phyloP scores from a whole-genome alignment of 2,797 vertebrate species.

The Artibeus lituratus region DNA sequence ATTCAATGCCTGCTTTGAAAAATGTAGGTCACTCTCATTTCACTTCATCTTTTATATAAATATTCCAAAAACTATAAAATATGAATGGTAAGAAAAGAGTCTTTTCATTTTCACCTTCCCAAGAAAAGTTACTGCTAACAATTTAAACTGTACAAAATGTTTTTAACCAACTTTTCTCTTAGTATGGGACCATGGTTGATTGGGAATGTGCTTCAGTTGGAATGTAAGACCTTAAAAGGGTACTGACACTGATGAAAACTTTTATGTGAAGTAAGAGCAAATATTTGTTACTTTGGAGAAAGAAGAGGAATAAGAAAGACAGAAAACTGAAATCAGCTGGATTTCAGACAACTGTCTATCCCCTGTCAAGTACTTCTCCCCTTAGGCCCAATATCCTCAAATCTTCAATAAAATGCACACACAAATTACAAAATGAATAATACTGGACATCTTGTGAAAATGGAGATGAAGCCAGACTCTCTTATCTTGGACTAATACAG shows the following conservation, averaged over 20 bases:
- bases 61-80: neutral
- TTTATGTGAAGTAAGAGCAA: neutral
- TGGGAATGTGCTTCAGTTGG: neutral
- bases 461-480: neutral
- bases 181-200: neutral
- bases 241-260: neutral
- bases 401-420: neutral
- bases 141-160: neutral
- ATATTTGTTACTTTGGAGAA: neutral
- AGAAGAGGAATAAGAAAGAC: neutral
- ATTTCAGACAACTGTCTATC: neutral
- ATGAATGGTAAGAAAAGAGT: neutral
- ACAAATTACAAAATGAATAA: neutral
- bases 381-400: neutral
- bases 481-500: neutral
- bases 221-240: neutral
- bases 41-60: constrained; percentile 30
- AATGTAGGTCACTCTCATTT: neutral
- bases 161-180: constrained; percentile 4
- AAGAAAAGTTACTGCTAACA: neutral
- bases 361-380: neutral
- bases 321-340: neutral
- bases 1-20: neutral
- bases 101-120: neutral
- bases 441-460: neutral